Evolutionary conservation across 2,797 vertebrate species (phyloP).

Genomic region (Ptychobarbus kaznakovi): DNA sequence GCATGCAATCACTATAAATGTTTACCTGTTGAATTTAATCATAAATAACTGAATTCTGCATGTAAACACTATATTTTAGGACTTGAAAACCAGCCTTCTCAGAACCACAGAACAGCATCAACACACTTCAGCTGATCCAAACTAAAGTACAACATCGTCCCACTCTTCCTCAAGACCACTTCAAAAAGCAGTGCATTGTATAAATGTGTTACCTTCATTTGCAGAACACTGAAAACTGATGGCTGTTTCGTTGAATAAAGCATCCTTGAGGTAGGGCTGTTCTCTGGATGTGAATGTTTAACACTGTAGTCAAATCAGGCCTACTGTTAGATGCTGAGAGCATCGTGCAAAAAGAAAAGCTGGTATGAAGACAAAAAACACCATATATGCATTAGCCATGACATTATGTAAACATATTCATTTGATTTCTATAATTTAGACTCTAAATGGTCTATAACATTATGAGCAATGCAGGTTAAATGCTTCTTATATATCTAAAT

Average conservation of each 20-base stretch:
- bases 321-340: background rate
- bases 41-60: slow-evolving; percentile 7
- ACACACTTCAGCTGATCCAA: slow-evolving; percentile 9
- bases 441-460: background rate
- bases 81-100: background rate
- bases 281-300: background rate
- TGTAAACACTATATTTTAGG: slow-evolving; percentile 24
- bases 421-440: background rate
- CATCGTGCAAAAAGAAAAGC: background rate
- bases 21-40: slow-evolving; percentile 7
- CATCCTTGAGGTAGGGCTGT: background rate
- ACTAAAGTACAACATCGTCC: background rate
- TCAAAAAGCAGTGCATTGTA: background rate
- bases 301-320: background rate
- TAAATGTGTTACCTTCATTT: background rate
- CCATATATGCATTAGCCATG: background rate
- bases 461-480: background rate
- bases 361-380: background rate
- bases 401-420: background rate
- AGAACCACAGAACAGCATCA: background rate
- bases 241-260: background rate
- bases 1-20: background rate
- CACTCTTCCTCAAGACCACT: background rate
- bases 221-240: background rate
- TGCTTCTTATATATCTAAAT: background rate